Evolutionary conservation across 2,888 invertebrate species (phyloP).

Genomic region (Epirrita christyi): DNA sequence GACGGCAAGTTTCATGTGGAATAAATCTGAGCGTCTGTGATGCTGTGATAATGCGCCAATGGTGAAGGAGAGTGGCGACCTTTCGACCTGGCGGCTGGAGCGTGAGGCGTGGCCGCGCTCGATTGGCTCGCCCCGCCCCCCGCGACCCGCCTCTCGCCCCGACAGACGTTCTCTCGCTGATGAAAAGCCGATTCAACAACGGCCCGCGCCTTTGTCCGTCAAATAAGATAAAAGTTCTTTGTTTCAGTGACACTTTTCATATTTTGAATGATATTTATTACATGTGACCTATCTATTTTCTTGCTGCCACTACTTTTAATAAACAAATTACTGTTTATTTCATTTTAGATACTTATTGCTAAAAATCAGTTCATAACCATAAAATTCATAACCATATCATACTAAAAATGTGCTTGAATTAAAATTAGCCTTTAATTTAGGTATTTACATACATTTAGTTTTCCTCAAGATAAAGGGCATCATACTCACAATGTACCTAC

Average conservation of each 20-base stretch:
- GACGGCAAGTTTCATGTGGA: constrained; percentile 21
- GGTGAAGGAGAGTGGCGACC: constrained; percentile 63
- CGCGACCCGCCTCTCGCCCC: constrained; percentile 60
- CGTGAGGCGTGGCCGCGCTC: constrained; percentile 79
- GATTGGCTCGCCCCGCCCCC: constrained; percentile 74
- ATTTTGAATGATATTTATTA: constrained; percentile 23
- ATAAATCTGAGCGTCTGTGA: constrained; percentile 42
- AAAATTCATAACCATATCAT: no score
- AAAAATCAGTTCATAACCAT: no score
- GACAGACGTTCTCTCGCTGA: constrained; percentile 51
- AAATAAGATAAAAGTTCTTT: constrained; percentile 33
- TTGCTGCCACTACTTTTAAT: no score
- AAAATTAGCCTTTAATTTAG: no score
- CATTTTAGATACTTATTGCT: no score
- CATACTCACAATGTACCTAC: neutral
- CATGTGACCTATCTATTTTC: no score
- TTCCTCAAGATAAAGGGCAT: constrained; percentile 10
- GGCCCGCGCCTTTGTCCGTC: constrained; percentile 40
- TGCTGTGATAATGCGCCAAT: constrained; percentile 61
- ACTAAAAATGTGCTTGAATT: no score
- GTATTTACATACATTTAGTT: constrained; percentile 1
- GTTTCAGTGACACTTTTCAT: constrained; percentile 30
- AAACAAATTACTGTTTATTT: no score
- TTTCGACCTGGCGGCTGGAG: constrained; percentile 73
- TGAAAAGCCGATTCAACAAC: constrained; percentile 48